Percentiles rank a stretch among this genome's conserved stretches.
Evolutionary conservation across 2,113 vertebrate species (phyloP).

Genomic region (Saguinus imperator): DNA sequence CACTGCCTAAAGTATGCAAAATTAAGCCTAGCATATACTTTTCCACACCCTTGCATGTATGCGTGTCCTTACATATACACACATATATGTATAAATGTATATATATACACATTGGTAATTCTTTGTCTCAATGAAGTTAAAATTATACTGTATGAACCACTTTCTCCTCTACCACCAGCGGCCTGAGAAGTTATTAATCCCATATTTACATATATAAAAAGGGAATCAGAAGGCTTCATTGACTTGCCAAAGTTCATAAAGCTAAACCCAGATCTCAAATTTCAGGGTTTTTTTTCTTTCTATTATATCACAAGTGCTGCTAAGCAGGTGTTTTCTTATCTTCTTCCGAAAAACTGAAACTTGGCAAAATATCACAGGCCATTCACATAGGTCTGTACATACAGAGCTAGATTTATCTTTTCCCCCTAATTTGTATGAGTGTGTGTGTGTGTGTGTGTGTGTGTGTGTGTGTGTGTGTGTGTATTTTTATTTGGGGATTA

Average conservation of each 20-base stretch:
- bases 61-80: background rate
- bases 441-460: too few species aligned
- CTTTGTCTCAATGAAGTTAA: constrained; percentile 5
- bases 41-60: background rate
- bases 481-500: background rate
- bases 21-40: background rate
- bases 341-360: constrained; percentile 7
- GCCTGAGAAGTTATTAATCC: background rate
- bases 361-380: background rate
- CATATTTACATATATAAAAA: background rate
- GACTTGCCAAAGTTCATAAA: background rate
- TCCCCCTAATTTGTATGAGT: background rate
- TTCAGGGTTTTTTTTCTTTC: background rate
- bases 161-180: background rate
- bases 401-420: background rate
- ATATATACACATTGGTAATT: background rate
- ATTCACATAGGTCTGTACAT: background rate
- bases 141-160: background rate
- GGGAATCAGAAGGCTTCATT: background rate
- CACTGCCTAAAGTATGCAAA: background rate
- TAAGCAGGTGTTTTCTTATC: background rate
- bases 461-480: too few species aligned
- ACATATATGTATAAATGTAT: background rate
- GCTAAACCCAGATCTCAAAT: background rate
- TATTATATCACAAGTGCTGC: background rate